Conservation (phyloP, 2,113 vertebrate species). For the Grallaria varia region DNA sequence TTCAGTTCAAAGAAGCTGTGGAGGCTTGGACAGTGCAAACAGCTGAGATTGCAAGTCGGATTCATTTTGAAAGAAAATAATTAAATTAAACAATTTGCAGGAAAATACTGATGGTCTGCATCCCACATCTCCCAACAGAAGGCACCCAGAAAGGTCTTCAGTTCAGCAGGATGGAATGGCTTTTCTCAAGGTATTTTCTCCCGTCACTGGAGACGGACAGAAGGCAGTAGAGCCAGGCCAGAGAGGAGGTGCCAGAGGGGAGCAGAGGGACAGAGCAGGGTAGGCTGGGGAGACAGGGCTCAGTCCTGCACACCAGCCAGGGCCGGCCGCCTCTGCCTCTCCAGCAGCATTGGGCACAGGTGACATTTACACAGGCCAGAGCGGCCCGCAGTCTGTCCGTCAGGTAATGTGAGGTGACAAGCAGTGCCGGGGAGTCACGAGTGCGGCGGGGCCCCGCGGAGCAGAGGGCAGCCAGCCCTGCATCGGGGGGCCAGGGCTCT, state of each 20-base stretch:
- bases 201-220: not conserved
- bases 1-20: not conserved
- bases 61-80: not conserved
- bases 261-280: not conserved
- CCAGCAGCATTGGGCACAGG: not conserved
- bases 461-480: not conserved
- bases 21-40: not conserved
- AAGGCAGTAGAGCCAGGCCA: rapidly evolving
- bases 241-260: not conserved
- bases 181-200: not conserved
- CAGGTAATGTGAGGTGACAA: constrained; percentile 51
- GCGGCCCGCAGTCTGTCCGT: not conserved
- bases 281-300: not conserved
- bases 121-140: not conserved
- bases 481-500: rapidly evolving
- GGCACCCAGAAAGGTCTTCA: not conserved
- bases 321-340: not conserved
- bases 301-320: not conserved
- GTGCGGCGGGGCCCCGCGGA: rapidly evolving
- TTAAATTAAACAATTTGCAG: not conserved
- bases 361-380: constrained; percentile 45
- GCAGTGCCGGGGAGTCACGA: not conserved
- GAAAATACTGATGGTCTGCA: not conserved
- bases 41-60: not conserved
- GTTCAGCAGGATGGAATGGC: not conserved